Conservation (phyloP, 2,797 vertebrate species). For the Lithobates pipiens region DNA sequence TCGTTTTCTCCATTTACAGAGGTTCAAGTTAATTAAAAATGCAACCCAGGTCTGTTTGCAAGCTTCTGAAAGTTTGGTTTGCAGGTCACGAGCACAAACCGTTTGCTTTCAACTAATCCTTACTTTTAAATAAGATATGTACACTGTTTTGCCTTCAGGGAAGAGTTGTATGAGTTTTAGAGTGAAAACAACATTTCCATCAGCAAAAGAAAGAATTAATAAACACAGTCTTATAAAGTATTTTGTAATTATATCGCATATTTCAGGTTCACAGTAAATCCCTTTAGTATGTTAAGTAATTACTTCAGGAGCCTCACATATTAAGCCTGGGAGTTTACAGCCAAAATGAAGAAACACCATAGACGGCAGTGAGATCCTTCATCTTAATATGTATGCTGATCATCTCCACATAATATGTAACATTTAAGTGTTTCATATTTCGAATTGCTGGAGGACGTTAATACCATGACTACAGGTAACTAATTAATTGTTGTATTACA, state of each 20-base stretch:
- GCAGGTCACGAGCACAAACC: slow-evolving; percentile 13
- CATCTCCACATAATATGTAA: slow-evolving; percentile 31
- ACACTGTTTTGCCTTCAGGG: slow-evolving; percentile 35
- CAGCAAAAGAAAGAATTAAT: slow-evolving; percentile 42
- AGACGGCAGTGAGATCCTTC: not conserved
- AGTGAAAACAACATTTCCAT: slow-evolving; percentile 41
- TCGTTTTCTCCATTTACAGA: not conserved
- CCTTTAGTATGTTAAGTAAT: slow-evolving; percentile 48
- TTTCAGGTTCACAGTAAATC: slow-evolving; percentile 44
- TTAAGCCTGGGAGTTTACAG: slow-evolving; percentile 37
- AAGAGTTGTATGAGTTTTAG: slow-evolving; percentile 32
- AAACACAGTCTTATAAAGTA: slow-evolving; percentile 39
- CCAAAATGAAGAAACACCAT: slow-evolving; percentile 24
- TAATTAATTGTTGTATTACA: slow-evolving; percentile 60
- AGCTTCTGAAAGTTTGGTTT: not conserved
- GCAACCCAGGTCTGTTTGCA: not conserved
- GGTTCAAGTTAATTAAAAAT: not conserved
- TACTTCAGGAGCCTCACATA: slow-evolving; percentile 44
- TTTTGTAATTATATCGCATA: slow-evolving; percentile 48
- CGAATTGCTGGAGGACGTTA: slow-evolving; percentile 46
- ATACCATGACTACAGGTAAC: slow-evolving; percentile 54
- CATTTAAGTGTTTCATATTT: slow-evolving; percentile 54
- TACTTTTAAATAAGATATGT: slow-evolving; percentile 24
- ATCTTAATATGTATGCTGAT: slow-evolving; percentile 51
- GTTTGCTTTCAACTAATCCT: slow-evolving; percentile 27